Conservation (phyloP, 2,888 invertebrate species). For the Capitulum mitella region DNA sequence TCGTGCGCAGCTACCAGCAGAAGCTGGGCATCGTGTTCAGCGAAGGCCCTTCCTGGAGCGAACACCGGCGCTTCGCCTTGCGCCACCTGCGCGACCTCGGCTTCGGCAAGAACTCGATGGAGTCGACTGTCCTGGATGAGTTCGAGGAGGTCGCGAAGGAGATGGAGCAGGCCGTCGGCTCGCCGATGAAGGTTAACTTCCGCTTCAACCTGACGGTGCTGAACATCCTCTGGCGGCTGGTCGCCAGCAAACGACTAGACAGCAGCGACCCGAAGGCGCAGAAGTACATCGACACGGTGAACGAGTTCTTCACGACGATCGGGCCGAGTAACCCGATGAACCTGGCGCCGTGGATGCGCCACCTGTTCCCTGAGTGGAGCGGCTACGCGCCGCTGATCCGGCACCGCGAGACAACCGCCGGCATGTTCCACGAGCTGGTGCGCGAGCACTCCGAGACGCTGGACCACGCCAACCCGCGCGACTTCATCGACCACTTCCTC, state of each 20-base stretch:
- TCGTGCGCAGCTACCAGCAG: slow-evolving; percentile 1
- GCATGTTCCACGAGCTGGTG: neutral
- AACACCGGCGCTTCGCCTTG: neutral
- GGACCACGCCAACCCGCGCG: neutral
- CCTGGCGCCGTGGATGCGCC: neutral
- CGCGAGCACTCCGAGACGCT: neutral
- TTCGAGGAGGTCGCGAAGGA: neutral
- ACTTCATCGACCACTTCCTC: slow-evolving; percentile 3
- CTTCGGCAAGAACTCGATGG: neutral
- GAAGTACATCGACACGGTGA: neutral
- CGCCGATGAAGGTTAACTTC: neutral
- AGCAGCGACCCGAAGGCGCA: slow-evolving; percentile 8
- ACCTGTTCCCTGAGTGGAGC: neutral
- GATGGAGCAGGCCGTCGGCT: neutral
- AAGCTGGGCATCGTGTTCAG: neutral
- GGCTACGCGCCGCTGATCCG: neutral
- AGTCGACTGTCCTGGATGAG: neutral
- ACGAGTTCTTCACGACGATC: neutral
- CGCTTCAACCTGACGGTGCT: slow-evolving; percentile 52
- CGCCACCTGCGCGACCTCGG: neutral
- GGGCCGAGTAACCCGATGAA: neutral
- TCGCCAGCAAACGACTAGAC: slow-evolving; percentile 24
- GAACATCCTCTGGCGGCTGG: slow-evolving; percentile 50
- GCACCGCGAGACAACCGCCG: neutral
- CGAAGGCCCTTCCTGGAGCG: neutral